A percentile compares a stretch with the other conserved stretches of the same genome.
These are phyloP conservation scores for Microtus oregoni DNA, from an alignment of 2,113 vertebrate species.

Conservation along the genomic window DNA sequence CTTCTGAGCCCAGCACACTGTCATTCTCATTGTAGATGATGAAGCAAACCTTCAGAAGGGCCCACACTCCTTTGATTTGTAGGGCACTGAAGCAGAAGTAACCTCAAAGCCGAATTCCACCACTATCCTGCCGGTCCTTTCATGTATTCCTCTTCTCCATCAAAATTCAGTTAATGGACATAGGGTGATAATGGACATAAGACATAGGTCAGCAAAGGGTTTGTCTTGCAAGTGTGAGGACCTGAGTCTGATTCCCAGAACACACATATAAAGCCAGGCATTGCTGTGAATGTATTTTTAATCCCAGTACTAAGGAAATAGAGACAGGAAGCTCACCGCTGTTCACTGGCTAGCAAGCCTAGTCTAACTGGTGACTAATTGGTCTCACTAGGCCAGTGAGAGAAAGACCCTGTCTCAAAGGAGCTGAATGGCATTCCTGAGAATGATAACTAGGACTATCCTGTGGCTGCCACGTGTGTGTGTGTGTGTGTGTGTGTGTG, in stretches of 20 bases:
- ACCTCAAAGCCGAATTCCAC: rapidly evolving
- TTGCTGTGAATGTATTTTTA: too few relatives aligned
- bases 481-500: too few relatives aligned
- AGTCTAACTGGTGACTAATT: background rate
- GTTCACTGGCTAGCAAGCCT: too few relatives aligned
- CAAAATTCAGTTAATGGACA: background rate
- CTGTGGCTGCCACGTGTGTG: background rate
- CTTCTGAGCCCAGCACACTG: rapidly evolving
- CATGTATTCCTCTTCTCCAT: background rate
- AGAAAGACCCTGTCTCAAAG: background rate
- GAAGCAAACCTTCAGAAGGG: background rate
- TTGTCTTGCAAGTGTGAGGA: background rate
- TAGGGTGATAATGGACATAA: background rate
- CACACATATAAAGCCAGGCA: background rate
- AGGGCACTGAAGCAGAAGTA: rapidly evolving
- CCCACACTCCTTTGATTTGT: rapidly evolving
- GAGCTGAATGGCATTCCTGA: background rate
- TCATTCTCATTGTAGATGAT: background rate
- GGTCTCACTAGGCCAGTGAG: too few relatives aligned
- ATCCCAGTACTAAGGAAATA: too few relatives aligned
- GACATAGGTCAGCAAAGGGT: too few relatives aligned
- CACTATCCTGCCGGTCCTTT: too few relatives aligned
- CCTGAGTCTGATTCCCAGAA: background rate
- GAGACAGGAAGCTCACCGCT: background rate
- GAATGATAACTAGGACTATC: background rate